Evolutionary conservation across 2,797 vertebrate species (phyloP).

Genomic region (Eidolon dupreanum): DNA sequence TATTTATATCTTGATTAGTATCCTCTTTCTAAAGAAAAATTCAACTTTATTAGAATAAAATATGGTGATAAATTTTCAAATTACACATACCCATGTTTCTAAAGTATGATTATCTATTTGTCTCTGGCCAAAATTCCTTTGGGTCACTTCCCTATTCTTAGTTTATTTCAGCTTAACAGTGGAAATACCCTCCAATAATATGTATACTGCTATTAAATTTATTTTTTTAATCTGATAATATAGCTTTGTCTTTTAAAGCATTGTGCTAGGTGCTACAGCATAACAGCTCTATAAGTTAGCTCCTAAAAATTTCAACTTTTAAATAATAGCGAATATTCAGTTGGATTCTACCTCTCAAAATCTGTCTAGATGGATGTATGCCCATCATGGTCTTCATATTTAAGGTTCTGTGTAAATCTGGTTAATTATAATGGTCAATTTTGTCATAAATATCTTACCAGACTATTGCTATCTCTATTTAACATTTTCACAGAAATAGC

Average conservation of each 20-base stretch:
- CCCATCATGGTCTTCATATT: neutral
- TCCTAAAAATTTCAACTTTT: neutral
- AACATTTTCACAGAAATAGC: neutral
- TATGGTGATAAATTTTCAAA: neutral
- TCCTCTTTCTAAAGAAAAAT: neutral
- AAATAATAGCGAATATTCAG: neutral
- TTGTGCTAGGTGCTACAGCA: neutral
- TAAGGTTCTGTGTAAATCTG: neutral
- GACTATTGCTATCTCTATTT: neutral
- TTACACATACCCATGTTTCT: neutral
- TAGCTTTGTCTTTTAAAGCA: neutral
- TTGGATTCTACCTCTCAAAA: neutral
- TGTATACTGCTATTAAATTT: neutral
- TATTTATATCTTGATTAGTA: neutral
- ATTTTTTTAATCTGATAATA: neutral
- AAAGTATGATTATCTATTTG: neutral
- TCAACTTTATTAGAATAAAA: neutral
- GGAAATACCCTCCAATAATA: neutral
- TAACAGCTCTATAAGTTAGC: neutral
- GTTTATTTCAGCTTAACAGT: constrained; percentile 13
- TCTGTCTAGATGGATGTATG: neutral
- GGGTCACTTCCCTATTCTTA: neutral
- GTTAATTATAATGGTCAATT: neutral
- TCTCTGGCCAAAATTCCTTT: neutral
- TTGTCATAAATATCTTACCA: neutral